Evolutionary conservation across 2,888 invertebrate species (phyloP).

Genomic region (Sesia apiformis): DNA sequence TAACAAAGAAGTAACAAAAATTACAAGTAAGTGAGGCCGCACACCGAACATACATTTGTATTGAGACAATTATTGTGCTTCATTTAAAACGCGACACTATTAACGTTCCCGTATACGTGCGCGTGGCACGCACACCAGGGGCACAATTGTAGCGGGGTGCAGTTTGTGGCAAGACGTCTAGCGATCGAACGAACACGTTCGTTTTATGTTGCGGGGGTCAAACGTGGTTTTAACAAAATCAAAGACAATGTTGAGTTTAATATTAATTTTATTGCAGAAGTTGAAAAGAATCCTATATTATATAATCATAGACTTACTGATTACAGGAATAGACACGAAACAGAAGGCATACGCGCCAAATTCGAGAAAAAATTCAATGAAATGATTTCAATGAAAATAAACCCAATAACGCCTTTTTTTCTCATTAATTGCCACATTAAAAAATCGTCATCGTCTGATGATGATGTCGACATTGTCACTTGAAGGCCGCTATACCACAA

Average conservation of each 20-base stretch:
- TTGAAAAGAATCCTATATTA: slow-evolving; percentile 5
- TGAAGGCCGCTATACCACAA: no score
- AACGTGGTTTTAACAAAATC: background rate
- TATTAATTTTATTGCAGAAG: slow-evolving; percentile 8
- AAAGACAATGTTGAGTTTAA: slow-evolving; percentile 5
- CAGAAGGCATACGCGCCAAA: slow-evolving; percentile 2
- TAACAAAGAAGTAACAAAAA: no score
- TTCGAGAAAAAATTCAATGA: background rate
- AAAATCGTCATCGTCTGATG: no score
- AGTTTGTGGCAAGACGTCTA: background rate
- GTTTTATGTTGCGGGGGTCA: background rate
- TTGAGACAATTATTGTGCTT: background rate
- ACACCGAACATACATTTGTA: background rate
- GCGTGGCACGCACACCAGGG: background rate
- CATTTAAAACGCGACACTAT: background rate
- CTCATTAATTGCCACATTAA: no score
- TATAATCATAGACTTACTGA: slow-evolving; percentile 4
- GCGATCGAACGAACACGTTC: background rate
- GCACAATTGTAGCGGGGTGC: background rate
- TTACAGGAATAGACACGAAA: slow-evolving; percentile 4
- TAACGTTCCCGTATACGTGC: background rate
- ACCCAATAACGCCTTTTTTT: no score
- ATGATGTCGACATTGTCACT: no score
- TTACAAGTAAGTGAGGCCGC: background rate
- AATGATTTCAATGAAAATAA: no score